These are phyloP conservation scores for Enteromius radiatus DNA, from an alignment of 2,797 vertebrate species.

Conservation along the genomic window DNA sequence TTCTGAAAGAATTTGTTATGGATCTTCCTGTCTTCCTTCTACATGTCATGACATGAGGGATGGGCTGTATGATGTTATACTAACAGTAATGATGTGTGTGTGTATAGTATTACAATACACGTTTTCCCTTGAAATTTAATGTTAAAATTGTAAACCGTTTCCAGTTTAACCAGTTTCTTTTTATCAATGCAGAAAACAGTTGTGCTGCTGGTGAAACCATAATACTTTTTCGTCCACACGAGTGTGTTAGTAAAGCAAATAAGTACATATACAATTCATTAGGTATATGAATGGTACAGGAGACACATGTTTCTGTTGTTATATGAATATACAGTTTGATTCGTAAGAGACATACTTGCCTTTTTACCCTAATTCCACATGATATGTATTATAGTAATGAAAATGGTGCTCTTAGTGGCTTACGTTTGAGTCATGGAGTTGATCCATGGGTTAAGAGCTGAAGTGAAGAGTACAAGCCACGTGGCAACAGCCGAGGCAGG, in stretches of 20 bases:
- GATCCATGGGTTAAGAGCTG: conserved; percentile 81
- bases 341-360: too few relatives aligned
- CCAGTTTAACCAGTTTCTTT: not conserved
- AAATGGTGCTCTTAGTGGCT: conserved; percentile 43
- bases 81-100: not conserved
- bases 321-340: not conserved
- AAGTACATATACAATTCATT: not conserved
- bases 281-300: not conserved
- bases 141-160: not conserved
- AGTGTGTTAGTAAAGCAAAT: not conserved
- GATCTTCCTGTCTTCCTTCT: not conserved
- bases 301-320: not conserved
- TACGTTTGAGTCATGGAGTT: conserved; percentile 78
- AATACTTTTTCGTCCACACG: not conserved
- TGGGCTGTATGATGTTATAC: not conserved
- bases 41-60: not conserved
- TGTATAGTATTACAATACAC: not conserved
- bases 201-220: not conserved
- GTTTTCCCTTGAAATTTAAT: not conserved
- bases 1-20: conserved; percentile 1
- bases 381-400: not conserved
- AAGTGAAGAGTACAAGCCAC: conserved; percentile 76
- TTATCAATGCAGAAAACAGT: not conserved
- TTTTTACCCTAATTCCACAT: not conserved
- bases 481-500: conserved; percentile 66